Percentiles rank a stretch among this genome's conserved stretches.
Conservation (phyloP, 2,113 vertebrate genomes). For the Strix aluco region DNA sequence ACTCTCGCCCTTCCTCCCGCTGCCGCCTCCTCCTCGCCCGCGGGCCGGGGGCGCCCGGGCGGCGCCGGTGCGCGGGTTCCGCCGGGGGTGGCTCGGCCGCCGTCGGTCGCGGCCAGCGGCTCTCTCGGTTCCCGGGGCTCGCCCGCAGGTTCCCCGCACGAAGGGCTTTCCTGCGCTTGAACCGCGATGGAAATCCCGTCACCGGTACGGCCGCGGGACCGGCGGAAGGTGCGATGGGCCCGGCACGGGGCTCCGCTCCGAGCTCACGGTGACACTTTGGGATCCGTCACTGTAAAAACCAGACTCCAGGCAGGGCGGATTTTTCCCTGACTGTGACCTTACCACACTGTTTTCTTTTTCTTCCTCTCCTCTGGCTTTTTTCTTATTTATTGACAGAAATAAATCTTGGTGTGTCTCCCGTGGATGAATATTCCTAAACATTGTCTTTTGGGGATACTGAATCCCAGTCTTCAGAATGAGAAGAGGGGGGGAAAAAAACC, state of each 20-base stretch:
- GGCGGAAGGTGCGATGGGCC: too few relatives aligned
- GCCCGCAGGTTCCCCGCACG: too few relatives aligned
- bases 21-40: too few relatives aligned
- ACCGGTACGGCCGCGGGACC: too few relatives aligned
- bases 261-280: too few relatives aligned
- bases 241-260: too few relatives aligned
- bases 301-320: not conserved
- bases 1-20: too few relatives aligned
- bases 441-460: not conserved
- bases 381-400: not conserved
- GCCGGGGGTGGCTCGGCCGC: too few relatives aligned
- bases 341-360: rapidly evolving
- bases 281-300: not conserved
- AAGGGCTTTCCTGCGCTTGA: not conserved
- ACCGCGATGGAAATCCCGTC: not conserved
- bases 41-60: not conserved
- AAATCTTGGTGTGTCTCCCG: not conserved
- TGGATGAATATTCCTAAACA: rapidly evolving
- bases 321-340: not conserved
- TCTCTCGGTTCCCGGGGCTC: too few relatives aligned
- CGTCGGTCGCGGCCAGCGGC: too few relatives aligned
- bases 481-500: too few relatives aligned
- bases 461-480: not conserved
- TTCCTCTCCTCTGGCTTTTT: not conserved
- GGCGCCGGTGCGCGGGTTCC: not conserved